These are phyloP conservation scores for Tyria jacobaeae DNA, from an alignment of 2,888 invertebrate species.

Conservation along the genomic window DNA sequence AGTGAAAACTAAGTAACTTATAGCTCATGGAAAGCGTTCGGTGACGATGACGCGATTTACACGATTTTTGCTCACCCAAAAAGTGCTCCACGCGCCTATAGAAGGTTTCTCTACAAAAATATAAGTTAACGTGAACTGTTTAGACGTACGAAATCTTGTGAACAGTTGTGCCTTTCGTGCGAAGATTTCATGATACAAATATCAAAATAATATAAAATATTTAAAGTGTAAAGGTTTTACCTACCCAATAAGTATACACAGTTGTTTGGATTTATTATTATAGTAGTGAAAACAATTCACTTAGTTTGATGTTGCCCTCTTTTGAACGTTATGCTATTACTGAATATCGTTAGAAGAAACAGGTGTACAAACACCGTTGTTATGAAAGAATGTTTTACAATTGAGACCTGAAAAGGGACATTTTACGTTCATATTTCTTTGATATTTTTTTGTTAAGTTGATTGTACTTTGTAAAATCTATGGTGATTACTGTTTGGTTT, in stretches of 20 bases:
- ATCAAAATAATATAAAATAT: too few species aligned
- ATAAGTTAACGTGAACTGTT: too few species aligned
- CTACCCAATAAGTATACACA: conserved; percentile 54
- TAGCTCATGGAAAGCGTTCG: too few species aligned
- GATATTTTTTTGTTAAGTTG: background rate
- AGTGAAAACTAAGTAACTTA: too few species aligned
- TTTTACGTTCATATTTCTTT: background rate
- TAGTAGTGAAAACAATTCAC: conserved; percentile 56
- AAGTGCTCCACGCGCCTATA: too few species aligned
- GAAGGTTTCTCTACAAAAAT: too few species aligned
- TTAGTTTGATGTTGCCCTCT: conserved; percentile 67
- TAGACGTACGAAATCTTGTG: too few species aligned
- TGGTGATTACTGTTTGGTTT: background rate
- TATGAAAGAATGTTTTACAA: conserved; percentile 50
- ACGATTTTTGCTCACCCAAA: too few species aligned
- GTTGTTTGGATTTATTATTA: conserved; percentile 55
- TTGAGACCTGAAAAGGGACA: conserved; percentile 27
- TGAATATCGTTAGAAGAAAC: conserved; percentile 62
- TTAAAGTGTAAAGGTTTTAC: too few species aligned
- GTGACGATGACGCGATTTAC: too few species aligned
- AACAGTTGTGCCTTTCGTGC: too few species aligned
- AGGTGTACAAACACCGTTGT: conserved; percentile 64
- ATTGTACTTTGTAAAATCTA: background rate
- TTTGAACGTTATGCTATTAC: conserved; percentile 55
- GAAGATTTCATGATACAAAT: too few species aligned